Conservation (phyloP, 2,797 vertebrate genomes). For the Clamator glandarius region DNA sequence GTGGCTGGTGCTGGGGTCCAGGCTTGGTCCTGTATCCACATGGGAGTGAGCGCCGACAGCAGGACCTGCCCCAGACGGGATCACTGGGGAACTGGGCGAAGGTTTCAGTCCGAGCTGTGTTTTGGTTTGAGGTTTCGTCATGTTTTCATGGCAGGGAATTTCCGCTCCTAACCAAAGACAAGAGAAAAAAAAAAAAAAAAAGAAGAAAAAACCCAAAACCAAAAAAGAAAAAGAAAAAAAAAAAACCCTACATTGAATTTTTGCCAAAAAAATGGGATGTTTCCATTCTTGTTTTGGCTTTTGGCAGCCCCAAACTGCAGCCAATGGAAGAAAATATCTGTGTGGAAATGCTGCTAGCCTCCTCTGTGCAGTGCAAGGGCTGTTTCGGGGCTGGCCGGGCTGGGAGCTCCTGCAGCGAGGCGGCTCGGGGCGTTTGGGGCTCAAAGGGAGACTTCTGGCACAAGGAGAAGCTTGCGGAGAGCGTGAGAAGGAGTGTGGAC, state of each 20-base stretch:
- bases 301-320: slow-evolving; percentile 59
- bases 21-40: rapidly evolving
- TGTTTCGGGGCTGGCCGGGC: neutral
- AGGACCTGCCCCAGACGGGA: neutral
- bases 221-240: neutral
- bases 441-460: neutral
- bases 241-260: slow-evolving; percentile 6
- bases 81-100: neutral
- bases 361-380: neutral
- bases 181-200: neutral
- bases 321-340: slow-evolving; percentile 63
- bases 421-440: neutral
- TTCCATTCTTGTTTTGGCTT: slow-evolving; percentile 71
- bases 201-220: neutral
- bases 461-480: neutral
- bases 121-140: slow-evolving; percentile 63
- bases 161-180: slow-evolving; percentile 53
- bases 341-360: slow-evolving; percentile 28
- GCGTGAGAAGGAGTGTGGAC: neutral
- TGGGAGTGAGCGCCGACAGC: neutral
- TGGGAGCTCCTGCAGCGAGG: rapidly evolving
- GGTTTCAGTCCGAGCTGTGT: slow-evolving; percentile 11
- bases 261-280: slow-evolving; percentile 61
- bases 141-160: slow-evolving; percentile 69
- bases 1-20: neutral